phyloP scores from a whole-genome alignment of 1,140 invertebrate species.

The Microplitis mediator region DNA sequence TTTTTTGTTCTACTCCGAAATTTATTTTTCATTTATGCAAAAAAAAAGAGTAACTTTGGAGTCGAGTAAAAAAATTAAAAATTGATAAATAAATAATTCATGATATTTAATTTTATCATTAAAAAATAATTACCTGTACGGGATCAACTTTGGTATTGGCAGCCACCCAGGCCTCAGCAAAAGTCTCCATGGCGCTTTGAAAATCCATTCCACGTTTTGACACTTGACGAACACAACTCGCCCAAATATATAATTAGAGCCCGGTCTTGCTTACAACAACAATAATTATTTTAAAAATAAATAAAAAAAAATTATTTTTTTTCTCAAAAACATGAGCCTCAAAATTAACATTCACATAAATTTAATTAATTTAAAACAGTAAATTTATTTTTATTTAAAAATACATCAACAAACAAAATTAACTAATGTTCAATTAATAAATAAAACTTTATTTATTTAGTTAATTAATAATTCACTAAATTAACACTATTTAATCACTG shows the following conservation, averaged over 20 bases:
- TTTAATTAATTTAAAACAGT: not conserved
- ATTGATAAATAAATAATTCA: not conserved
- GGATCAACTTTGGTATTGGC: conserved; percentile 78
- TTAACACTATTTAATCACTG: too few relatives aligned
- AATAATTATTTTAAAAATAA: not conserved
- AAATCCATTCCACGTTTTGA: conserved; percentile 79
- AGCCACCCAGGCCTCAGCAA: conserved; percentile 94
- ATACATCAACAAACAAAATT: too few relatives aligned
- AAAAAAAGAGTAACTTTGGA: too few relatives aligned
- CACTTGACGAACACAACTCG: not conserved
- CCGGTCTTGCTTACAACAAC: not conserved
- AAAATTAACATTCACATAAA: not conserved
- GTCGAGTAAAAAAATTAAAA: too few relatives aligned
- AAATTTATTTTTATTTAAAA: not conserved
- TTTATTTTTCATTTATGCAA: too few relatives aligned
- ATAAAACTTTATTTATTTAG: too few relatives aligned
- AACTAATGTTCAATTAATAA: too few relatives aligned
- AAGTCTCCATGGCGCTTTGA: conserved; percentile 96
- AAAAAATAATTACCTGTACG: conserved; percentile 51
- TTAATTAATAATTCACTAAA: too few relatives aligned
- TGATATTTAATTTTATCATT: not conserved
- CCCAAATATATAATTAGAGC: too few relatives aligned
- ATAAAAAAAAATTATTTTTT: not conserved
- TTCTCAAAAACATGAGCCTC: not conserved
- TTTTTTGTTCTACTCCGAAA: too few relatives aligned